Conservation (phyloP, 2,113 vertebrate genomes). For the Diadophis punctatus region DNA sequence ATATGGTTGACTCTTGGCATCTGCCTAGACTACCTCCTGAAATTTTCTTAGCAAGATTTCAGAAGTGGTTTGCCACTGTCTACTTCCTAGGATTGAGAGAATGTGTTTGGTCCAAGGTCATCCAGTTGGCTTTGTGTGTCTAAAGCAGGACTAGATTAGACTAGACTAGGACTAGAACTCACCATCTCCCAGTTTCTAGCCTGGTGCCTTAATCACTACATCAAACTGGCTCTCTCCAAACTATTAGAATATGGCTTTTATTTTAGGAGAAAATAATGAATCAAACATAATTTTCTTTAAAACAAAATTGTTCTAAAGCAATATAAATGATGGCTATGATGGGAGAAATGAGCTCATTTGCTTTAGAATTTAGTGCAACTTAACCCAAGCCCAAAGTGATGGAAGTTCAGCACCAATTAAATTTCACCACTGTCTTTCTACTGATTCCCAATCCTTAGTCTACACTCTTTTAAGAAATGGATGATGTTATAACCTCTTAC, state of each 20-base stretch:
- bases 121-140: not conserved
- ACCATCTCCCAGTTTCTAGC: not conserved
- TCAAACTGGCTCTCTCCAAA: not conserved
- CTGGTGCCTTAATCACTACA: not conserved
- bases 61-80: not conserved
- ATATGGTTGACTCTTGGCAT: not conserved
- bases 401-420: not conserved
- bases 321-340: not conserved
- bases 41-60: not conserved
- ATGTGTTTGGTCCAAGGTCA: not conserved
- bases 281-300: not conserved
- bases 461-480: accelerated
- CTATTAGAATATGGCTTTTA: not conserved
- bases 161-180: not conserved
- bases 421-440: not conserved
- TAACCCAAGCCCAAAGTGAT: not conserved
- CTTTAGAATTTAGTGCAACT: not conserved
- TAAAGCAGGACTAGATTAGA: not conserved
- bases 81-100: not conserved
- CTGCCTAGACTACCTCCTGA: not conserved
- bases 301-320: not conserved
- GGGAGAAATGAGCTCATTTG: not conserved
- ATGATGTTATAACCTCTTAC: not conserved
- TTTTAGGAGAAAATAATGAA: not conserved
- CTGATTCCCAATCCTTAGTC: not conserved